Percentiles rank a stretch among this genome's conserved stretches.
These are phyloP conservation scores for Natrix natrix DNA, from an alignment of 2,797 vertebrate species.

Conservation along the genomic window DNA sequence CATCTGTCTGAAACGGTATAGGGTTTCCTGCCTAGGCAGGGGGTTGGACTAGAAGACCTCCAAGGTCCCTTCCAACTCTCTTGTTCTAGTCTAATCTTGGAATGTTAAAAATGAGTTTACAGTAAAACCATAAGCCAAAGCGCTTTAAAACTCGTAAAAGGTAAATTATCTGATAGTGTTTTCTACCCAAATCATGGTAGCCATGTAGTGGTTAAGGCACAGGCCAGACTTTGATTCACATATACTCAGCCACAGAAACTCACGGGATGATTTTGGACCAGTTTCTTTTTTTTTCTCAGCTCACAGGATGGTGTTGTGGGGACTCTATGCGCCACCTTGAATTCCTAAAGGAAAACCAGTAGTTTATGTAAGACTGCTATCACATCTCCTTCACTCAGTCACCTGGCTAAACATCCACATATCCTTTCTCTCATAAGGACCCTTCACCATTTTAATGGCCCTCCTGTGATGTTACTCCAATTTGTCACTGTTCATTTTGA, in stretches of 20 bases:
- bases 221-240: background rate
- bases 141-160: background rate
- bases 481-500: background rate
- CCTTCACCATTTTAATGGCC: background rate
- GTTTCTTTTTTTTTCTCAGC: background rate
- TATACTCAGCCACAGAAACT: background rate
- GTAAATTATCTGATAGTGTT: background rate
- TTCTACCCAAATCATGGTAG: background rate
- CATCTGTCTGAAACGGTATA: too few relatives aligned
- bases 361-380: background rate
- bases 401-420: background rate
- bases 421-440: background rate
- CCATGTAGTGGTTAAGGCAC: background rate
- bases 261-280: background rate
- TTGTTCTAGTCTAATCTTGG: background rate
- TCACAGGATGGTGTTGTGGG: background rate
- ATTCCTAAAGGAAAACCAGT: background rate
- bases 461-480: background rate
- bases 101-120: background rate
- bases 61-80: too few relatives aligned
- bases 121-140: background rate
- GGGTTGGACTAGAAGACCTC: too few relatives aligned
- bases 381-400: background rate
- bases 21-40: too few relatives aligned
- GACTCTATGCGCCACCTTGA: background rate